A percentile compares a stretch with the other conserved stretches of the same genome.
Evolutionary conservation across 2,888 invertebrate genomes (phyloP).

Genomic region (Lochmaea capreae): DNA sequence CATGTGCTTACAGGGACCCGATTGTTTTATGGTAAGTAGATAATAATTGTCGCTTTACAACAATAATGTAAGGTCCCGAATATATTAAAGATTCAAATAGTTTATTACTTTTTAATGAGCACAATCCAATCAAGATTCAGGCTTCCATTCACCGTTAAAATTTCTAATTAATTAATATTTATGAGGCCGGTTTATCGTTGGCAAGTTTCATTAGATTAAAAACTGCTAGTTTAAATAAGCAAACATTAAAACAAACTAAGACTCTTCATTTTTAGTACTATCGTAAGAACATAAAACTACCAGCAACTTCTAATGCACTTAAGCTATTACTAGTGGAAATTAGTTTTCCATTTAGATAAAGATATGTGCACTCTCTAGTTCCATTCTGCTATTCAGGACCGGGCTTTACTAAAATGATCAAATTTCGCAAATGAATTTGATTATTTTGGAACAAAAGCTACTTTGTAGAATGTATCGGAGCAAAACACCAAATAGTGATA

Average conservation of each 20-base stretch:
- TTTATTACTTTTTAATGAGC: background rate
- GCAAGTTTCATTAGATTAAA: background rate
- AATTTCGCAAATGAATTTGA: background rate
- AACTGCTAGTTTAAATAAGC: slow-evolving; percentile 7
- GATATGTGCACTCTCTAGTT: slow-evolving; percentile 16
- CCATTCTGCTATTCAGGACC: background rate
- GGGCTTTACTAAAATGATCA: background rate
- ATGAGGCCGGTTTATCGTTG: background rate
- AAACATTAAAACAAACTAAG: slow-evolving; percentile 13
- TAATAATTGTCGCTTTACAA: too few relatives aligned
- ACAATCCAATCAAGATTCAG: background rate
- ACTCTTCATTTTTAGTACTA: slow-evolving; percentile 4
- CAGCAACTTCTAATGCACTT: slow-evolving; percentile 31
- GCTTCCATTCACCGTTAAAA: background rate
- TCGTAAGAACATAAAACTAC: slow-evolving; percentile 26
- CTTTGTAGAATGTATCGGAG: too few relatives aligned
- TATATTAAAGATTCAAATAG: too few relatives aligned
- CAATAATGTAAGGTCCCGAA: too few relatives aligned
- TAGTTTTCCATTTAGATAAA: slow-evolving; percentile 35
- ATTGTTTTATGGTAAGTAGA: slow-evolving; percentile 77
- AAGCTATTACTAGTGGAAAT: slow-evolving; percentile 28
- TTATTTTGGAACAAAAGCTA: background rate
- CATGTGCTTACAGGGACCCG: slow-evolving; percentile 77
- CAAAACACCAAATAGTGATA: too few relatives aligned
- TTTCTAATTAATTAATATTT: background rate